A percentile compares a stretch with the other conserved stretches of the same genome.
Conservation (phyloP, 1,140 invertebrate genomes). For the Ips nitidus region DNA sequence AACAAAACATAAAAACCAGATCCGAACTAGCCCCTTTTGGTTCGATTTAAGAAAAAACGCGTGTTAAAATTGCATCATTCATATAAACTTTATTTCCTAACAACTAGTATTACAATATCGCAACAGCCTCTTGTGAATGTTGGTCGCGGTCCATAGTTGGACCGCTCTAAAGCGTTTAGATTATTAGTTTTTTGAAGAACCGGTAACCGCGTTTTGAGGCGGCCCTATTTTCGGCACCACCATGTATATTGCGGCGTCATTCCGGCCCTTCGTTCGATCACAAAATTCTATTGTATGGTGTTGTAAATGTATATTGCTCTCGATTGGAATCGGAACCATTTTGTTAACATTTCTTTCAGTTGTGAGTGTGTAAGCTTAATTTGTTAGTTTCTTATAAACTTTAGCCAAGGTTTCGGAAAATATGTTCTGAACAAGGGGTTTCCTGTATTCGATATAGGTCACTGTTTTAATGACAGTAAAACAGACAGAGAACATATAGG, state of each 20-base stretch:
- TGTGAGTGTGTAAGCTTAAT: background rate
- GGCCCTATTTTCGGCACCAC: background rate
- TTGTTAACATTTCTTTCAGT: too few relatives aligned
- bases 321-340: constrained; percentile 3
- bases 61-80: too few relatives aligned
- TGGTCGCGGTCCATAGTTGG: constrained; percentile 37
- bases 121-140: constrained; percentile 52
- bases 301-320: constrained; percentile 7
- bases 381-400: background rate
- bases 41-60: too few relatives aligned
- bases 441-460: too few relatives aligned
- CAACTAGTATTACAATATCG: constrained; percentile 51
- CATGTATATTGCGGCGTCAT: background rate
- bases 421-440: too few relatives aligned
- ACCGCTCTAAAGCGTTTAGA: constrained; percentile 55
- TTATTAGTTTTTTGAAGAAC: constrained; percentile 37
- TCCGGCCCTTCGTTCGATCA: constrained; percentile 26
- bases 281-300: constrained; percentile 32
- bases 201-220: too few relatives aligned
- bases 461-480: too few relatives aligned
- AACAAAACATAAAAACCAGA: too few relatives aligned
- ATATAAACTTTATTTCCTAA: constrained; percentile 45
- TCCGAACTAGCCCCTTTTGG: too few relatives aligned
- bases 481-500: too few relatives aligned
- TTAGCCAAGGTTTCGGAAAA: too few relatives aligned